These are phyloP conservation scores for Diplazon laetatorius DNA, from an alignment of 2,888 invertebrate species.

Conservation along the genomic window DNA sequence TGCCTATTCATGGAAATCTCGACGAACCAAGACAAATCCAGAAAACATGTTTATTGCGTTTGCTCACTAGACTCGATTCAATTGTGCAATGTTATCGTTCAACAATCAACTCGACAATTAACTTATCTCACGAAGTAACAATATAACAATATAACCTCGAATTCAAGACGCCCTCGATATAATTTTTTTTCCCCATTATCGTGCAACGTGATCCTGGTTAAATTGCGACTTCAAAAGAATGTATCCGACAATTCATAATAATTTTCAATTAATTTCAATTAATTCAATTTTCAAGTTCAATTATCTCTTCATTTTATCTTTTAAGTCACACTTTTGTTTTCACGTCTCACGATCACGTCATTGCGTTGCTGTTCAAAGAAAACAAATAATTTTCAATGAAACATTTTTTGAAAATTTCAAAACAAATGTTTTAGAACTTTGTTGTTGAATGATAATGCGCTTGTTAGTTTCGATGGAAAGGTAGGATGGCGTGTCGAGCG, in stretches of 20 bases:
- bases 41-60: not conserved
- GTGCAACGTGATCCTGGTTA: not conserved
- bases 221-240: too few species aligned
- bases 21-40: not conserved
- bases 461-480: too few species aligned
- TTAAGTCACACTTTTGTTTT: too few species aligned
- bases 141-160: not conserved
- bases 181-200: slow-evolving; percentile 10
- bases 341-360: too few species aligned
- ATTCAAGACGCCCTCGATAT: not conserved
- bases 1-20: slow-evolving; percentile 16
- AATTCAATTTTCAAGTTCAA: not conserved
- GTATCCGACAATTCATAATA: not conserved
- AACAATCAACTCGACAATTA: not conserved
- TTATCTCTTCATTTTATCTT: too few species aligned
- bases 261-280: not conserved
- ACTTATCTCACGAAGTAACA: not conserved
- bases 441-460: too few species aligned
- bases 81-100: not conserved
- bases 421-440: too few species aligned
- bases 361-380: too few species aligned
- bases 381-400: too few species aligned
- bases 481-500: not conserved
- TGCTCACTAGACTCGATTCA: not conserved
- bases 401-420: too few species aligned